A percentile compares a stretch with the other conserved stretches of the same genome.
Conservation (phyloP, 1,140 invertebrate genomes). For the Leptinotarsa lineolata region DNA sequence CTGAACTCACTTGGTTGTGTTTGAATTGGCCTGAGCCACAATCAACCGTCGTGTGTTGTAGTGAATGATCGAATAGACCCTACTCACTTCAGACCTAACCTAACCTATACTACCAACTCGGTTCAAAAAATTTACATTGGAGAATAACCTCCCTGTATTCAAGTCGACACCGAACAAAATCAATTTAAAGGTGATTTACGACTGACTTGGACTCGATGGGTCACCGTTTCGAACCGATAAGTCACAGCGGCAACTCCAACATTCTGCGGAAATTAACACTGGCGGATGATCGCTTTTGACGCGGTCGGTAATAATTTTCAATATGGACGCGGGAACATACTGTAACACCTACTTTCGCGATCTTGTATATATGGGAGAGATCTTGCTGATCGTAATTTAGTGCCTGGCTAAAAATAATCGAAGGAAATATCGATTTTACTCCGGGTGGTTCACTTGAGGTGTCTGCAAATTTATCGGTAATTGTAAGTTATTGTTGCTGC, state of each 20-base stretch:
- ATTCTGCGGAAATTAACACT: neutral
- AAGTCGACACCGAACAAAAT: neutral
- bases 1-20: too few species aligned
- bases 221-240: neutral
- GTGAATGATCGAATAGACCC: too few species aligned
- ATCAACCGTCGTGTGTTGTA: too few species aligned
- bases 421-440: neutral
- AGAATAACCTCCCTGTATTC: too few species aligned
- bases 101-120: too few species aligned
- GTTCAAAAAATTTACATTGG: too few species aligned
- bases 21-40: too few species aligned
- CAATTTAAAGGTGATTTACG: neutral
- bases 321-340: neutral
- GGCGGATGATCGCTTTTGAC: neutral
- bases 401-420: neutral
- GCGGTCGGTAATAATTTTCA: constrained; percentile 6
- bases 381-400: neutral
- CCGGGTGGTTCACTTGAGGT: neutral
- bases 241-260: constrained; percentile 4
- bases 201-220: neutral
- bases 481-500: too few species aligned
- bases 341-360: constrained; percentile 7
- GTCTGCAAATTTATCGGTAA: neutral
- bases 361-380: neutral
- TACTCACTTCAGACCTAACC: too few species aligned